These are phyloP conservation scores for Eupithecia dodoneata DNA, from an alignment of 2,888 invertebrate genomes.

Conservation along the genomic window DNA sequence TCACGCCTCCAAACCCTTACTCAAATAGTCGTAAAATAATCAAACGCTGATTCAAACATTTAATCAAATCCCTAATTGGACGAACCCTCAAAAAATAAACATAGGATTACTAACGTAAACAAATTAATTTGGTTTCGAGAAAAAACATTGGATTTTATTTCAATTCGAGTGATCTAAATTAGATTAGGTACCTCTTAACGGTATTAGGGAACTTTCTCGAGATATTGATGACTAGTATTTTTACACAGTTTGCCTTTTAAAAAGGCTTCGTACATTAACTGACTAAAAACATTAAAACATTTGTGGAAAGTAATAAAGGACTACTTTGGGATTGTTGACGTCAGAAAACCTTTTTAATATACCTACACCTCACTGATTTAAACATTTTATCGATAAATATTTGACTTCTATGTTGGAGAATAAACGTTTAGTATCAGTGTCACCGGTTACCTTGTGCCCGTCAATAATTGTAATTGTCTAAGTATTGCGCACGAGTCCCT, in stretches of 20 bases:
- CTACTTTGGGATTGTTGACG: not conserved
- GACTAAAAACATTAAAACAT: not conserved
- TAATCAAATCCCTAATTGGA: slow-evolving; percentile 56
- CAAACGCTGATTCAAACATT: slow-evolving; percentile 41
- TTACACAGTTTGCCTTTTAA: not conserved
- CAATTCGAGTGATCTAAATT: slow-evolving; percentile 40
- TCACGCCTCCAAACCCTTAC: slow-evolving; percentile 15
- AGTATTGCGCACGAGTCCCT: slow-evolving; percentile 43
- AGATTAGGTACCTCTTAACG: slow-evolving; percentile 30
- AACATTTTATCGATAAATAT: not conserved
- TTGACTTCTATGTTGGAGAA: not conserved
- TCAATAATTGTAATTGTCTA: slow-evolving; percentile 44
- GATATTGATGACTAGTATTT: slow-evolving; percentile 8
- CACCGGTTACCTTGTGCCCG: slow-evolving; percentile 41
- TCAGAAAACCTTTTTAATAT: not conserved
- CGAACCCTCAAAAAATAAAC: slow-evolving; percentile 57
- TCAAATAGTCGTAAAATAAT: slow-evolving; percentile 30
- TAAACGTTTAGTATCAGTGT: slow-evolving; percentile 25
- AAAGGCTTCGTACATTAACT: not conserved
- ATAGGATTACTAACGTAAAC: slow-evolving; percentile 49
- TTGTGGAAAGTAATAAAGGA: not conserved
- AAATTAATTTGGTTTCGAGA: slow-evolving; percentile 52
- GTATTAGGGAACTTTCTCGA: slow-evolving; percentile 19
- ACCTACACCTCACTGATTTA: not conserved
- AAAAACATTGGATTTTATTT: slow-evolving; percentile 43